Conservation (phyloP, 37 sponge, comb jelly and placozoan genomes). For the Tethya wilhelma region DNA sequence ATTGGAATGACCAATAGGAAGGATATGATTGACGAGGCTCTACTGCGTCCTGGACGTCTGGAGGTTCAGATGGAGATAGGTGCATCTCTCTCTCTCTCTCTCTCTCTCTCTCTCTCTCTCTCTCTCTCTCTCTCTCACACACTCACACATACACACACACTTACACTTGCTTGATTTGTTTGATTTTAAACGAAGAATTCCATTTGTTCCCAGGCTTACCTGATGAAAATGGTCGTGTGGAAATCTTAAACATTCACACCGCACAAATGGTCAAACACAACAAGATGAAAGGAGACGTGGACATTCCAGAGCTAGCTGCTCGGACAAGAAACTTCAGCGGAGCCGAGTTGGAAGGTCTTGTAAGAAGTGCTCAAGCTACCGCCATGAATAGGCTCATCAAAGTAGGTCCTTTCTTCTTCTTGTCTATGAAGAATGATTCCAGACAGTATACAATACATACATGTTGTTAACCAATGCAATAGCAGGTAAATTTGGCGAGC, state of each 20-base stretch:
- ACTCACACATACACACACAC: not conserved
- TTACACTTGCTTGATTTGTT: too few relatives aligned
- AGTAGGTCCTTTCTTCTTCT: too few relatives aligned
- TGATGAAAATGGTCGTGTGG: constrained; percentile 85
- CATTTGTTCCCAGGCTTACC: constrained; percentile 96
- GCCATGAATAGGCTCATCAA: constrained; percentile 93
- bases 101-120: constrained; percentile 46
- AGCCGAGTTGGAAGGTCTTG: constrained; percentile 97
- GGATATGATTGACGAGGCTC: constrained; percentile 98
- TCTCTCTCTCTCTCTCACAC: constrained; percentile 25
- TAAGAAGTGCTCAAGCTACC: constrained; percentile 85
- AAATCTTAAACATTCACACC: constrained; percentile 96
- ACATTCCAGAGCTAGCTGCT: constrained; percentile 71
- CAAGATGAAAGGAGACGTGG: constrained; percentile 71
- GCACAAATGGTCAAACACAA: constrained; percentile 65
- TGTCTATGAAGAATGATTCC: too few relatives aligned
- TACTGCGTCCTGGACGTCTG: constrained; percentile 93
- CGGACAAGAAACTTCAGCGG: constrained; percentile 96
- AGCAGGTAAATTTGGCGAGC: too few relatives aligned
- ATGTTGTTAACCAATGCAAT: too few relatives aligned
- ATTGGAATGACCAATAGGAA: constrained; percentile 98
- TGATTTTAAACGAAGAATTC: too few relatives aligned
- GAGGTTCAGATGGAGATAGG: constrained; percentile 98
- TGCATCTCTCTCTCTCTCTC: constrained; percentile 44
- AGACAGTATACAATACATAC: too few relatives aligned